Conservation (phyloP, 2,797 vertebrate genomes). For the Cephalopachus bancanus region DNA sequence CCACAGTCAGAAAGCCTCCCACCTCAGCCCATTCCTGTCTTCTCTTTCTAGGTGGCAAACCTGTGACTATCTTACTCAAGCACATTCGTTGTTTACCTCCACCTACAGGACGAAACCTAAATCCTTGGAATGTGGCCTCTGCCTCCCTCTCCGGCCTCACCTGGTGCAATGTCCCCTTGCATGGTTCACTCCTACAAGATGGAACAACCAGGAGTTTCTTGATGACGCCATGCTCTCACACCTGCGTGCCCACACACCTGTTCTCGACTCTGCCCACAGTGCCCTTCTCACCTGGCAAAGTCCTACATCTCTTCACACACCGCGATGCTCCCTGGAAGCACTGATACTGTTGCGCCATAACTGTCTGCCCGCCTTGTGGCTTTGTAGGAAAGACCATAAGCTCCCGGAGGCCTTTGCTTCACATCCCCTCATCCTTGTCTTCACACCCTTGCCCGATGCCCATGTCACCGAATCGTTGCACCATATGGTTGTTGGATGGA, state of each 20-base stretch:
- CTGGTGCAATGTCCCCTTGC: too few species aligned
- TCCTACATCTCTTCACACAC: not conserved
- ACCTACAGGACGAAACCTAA: not conserved
- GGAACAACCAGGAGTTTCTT: not conserved
- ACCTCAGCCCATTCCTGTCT: not conserved
- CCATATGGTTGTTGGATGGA: not conserved
- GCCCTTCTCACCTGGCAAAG: not conserved
- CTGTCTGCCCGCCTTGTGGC: not conserved
- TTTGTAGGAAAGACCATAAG: not conserved
- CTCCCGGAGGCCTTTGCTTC: not conserved
- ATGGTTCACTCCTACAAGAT: not conserved
- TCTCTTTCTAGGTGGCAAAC: not conserved
- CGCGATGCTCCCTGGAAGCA: not conserved
- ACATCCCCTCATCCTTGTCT: not conserved
- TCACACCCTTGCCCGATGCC: not conserved
- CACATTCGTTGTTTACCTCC: not conserved
- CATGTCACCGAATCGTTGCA: not conserved
- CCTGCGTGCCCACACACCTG: not conserved
- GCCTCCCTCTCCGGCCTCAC: not conserved
- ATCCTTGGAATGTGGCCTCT: not conserved
- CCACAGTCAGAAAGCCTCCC: not conserved
- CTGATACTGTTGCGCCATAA: fast-evolving
- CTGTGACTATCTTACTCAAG: not conserved
- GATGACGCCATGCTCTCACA: not conserved
- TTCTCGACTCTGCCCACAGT: too few species aligned